Evolutionary conservation across 2,113 vertebrate species (phyloP), one percentile per base, ranked within the genome.

Genomic region (Protobothrops mucrosquamatus): DNA sequence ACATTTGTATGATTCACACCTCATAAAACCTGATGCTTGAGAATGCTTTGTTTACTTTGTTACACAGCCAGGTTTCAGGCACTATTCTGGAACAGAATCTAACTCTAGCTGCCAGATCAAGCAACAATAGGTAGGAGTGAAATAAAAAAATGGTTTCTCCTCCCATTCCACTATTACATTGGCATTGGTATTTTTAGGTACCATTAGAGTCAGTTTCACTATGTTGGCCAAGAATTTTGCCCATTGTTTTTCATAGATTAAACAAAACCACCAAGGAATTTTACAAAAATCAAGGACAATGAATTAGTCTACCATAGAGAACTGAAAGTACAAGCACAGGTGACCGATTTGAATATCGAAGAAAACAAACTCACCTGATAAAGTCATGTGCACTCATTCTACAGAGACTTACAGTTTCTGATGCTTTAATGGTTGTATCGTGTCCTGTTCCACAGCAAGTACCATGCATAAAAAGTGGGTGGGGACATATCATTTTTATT

Each of bases 191-290:
- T 11, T 94, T 92, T 88, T 92, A 88, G 89, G 2, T 74, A 91
- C 64, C 64, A 29, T 0, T 91, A 14, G 14, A 94, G 51, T 12
- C 85, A 55, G 61, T 89, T 85, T 52, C 94, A 96, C 85, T 91
- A 51, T 29, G 23, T 22, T 69, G 61, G 8, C 29, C 87, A 20
- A 87, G 85, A 86, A 85, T 29, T 54, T 43, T 24, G 34, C 86
- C 81, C 74, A 54, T 87, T 93, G 91, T 88, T 54, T 93, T 51
- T 34, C 87, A 43, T 51, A 93, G 87, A 86, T 43, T 6, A 52
- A 43, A 81, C 22, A 89, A 23, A 89, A 15, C 6, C 87, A 91
- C 15, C 89, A 57, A 43, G 5, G 52, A 55, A 86, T 91, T 48
- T 94, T 94, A 91, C n/a, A 93, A 59, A 85, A n/a, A 11, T 48